Evolutionary conservation across 2,113 vertebrate species (phyloP).

Genomic region (Misgurnus mizolepis): DNA sequence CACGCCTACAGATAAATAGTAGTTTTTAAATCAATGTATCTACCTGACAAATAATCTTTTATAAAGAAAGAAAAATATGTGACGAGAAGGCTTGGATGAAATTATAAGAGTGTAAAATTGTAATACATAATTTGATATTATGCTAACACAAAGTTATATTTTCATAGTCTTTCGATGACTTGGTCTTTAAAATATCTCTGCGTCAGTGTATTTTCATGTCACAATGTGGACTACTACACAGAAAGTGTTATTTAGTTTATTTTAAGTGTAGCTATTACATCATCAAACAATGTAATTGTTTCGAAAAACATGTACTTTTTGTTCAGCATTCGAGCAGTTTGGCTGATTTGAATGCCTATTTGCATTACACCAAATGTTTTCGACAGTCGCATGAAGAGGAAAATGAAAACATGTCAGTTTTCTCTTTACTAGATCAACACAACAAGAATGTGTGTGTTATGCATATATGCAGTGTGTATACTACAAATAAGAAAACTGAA

Average conservation of each 20-base stretch:
- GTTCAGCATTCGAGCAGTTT: conserved; percentile 58
- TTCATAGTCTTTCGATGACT: background rate
- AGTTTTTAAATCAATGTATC: background rate
- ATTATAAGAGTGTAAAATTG: too few species aligned
- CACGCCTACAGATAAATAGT: background rate
- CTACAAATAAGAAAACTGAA: background rate
- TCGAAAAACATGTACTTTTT: conserved; percentile 30
- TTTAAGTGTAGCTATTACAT: background rate
- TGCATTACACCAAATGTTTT: conserved; percentile 65
- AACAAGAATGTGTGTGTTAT: background rate
- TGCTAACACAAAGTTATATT: too few species aligned
- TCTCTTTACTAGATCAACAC: background rate
- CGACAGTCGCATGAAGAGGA: conserved; percentile 40
- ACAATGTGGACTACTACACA: background rate
- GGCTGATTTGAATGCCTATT: conserved; percentile 75
- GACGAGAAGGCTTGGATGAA: too few species aligned
- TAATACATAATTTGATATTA: too few species aligned
- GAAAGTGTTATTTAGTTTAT: background rate
- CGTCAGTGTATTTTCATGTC: conserved; percentile 1
- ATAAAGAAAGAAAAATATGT: background rate
- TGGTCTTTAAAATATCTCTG: background rate
- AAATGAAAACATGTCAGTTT: background rate
- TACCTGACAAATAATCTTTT: too few species aligned
- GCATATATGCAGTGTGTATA: background rate
- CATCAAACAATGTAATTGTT: background rate